A percentile compares a stretch with the other conserved stretches of the same genome.
Conservation (phyloP, 2,113 vertebrate genomes). For the Cyprinodon variegatus region DNA sequence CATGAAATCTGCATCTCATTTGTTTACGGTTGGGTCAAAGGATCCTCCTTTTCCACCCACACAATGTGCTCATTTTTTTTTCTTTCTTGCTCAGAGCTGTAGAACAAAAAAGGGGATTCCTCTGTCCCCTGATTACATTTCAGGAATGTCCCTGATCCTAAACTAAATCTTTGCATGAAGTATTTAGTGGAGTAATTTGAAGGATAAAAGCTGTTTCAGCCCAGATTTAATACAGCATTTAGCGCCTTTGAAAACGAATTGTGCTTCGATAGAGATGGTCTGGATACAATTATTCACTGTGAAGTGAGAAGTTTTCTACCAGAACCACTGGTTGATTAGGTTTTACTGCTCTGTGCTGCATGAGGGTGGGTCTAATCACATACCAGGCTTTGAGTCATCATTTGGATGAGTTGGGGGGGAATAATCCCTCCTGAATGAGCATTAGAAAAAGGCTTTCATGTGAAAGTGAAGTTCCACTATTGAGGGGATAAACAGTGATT, state of each 20-base stretch:
- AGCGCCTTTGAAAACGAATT: background rate
- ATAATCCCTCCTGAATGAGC: slow-evolving; percentile 68
- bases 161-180: slow-evolving; percentile 29
- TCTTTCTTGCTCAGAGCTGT: background rate
- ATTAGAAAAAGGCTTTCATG: slow-evolving; percentile 55
- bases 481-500: slow-evolving; percentile 47
- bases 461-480: slow-evolving; percentile 20
- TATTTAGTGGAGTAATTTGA: slow-evolving; percentile 45
- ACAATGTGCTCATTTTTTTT: background rate
- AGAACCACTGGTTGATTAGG: background rate
- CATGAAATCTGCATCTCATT: slow-evolving; percentile 11
- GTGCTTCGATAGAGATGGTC: background rate
- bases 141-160: slow-evolving; percentile 48
- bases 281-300: background rate
- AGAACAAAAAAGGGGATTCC: slow-evolving; percentile 51
- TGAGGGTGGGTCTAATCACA: slow-evolving; percentile 55
- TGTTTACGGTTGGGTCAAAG: slow-evolving; percentile 3
- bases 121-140: slow-evolving; percentile 39
- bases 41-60: slow-evolving; percentile 33
- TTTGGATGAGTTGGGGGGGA: slow-evolving; percentile 69
- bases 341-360: slow-evolving; percentile 6
- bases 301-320: slow-evolving; percentile 2
- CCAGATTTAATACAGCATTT: slow-evolving; percentile 22
- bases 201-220: slow-evolving; percentile 42
- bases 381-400: slow-evolving; percentile 66